Base-by-base conservation (phyloP, 1,140 invertebrate genomes). In the Drosophila funebris region DNA sequence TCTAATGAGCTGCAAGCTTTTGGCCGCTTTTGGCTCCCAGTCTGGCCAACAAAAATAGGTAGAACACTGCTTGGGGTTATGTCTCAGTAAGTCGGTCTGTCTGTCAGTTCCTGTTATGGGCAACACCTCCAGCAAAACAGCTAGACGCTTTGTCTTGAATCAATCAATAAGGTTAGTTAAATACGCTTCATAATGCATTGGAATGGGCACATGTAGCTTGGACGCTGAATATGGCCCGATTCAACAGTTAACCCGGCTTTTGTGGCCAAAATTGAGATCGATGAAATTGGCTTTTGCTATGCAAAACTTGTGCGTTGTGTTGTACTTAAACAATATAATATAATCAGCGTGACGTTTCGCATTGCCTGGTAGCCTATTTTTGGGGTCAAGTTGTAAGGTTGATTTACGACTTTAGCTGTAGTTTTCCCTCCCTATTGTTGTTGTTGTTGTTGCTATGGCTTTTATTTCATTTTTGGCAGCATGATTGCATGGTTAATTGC, bases 341-440 rank as follows among this genome's bases (percentile, higher is more conserved):
- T 33, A 60, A 29, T 83, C 46, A 58, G 44, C 61, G n/a, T 43
- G 36, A 9, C 24, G 46, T 36, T 61, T 54, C 71, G 71, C 64
- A 76, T 84, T 78, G 79, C 78, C 43, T 62, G 29, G 18, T 20
- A 14, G 22, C 50, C 13, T 18, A 29, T 27, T 74, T 81, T 82
- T 72, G 67, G 73, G 83, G 78, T 82, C 78, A 88, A 36, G 24
- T 63, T 61, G 54, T 56, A 13, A 9, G 52, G 58, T 69, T 81
- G 77, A 87, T 85, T 81, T 77, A 85, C 77, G 75, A 71, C 66
- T 41, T 9, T 64, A 52, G 66, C 66, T 61, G 78, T 71, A 31
- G 46, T 50, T 50, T 22, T 29, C 13, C 46, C 24, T 18, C 8
- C 22, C 24, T 27, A 20, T 60, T n/a, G 11, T 52, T 43, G 1